Conservation (phyloP, 92 coral and sea anemone genomes). For the Bergia puertoricense region DNA sequence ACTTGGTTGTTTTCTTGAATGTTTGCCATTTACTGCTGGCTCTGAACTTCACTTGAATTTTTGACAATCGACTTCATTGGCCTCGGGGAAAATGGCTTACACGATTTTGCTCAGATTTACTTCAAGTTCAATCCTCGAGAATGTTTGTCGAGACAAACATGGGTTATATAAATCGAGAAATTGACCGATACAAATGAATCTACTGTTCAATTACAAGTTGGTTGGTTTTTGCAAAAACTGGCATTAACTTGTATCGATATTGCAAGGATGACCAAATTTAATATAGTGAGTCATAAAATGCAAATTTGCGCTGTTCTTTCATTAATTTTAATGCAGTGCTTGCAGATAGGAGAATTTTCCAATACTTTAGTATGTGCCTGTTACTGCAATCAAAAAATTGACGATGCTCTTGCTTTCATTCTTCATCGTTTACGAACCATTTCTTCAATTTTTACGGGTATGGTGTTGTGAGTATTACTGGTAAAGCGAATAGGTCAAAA, state of each 20-base stretch:
- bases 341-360: background rate
- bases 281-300: conserved; percentile 3
- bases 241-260: background rate
- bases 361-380: background rate
- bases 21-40: background rate
- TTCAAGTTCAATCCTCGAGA: background rate
- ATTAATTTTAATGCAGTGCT: conserved; percentile 19
- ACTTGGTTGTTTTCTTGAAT: background rate
- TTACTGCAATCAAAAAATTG: background rate
- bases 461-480: background rate
- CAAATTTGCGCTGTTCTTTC: conserved; percentile 1
- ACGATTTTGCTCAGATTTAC: background rate
- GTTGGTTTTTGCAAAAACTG: background rate
- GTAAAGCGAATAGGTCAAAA: conserved; percentile 26
- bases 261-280: background rate
- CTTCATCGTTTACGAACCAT: background rate
- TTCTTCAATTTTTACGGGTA: background rate
- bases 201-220: background rate
- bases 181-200: background rate
- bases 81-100: background rate
- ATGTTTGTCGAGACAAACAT: conserved; percentile 14
- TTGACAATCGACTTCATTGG: background rate
- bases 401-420: background rate
- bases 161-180: background rate
- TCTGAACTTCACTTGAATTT: background rate